Evolutionary conservation across 2,797 vertebrate species (phyloP).

Genomic region (Ctenopoma multispine): DNA sequence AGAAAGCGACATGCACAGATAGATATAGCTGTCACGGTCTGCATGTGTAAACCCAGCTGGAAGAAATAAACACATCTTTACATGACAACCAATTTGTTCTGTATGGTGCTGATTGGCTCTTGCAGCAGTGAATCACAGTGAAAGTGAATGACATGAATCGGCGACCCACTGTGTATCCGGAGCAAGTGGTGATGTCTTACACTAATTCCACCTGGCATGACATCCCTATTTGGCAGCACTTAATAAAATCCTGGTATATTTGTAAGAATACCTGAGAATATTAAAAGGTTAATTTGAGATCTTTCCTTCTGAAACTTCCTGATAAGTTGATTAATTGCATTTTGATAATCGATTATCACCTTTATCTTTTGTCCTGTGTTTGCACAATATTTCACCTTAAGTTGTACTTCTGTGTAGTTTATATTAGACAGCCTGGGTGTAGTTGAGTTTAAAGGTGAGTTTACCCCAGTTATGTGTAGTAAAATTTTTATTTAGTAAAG

Average conservation of each 20-base stretch:
- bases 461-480: no score
- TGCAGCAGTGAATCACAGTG: conserved; percentile 19
- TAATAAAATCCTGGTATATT: neutral
- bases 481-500: no score
- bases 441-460: no score
- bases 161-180: conserved; percentile 17
- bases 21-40: conserved; percentile 40
- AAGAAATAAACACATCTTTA: conserved; percentile 40
- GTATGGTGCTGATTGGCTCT: conserved; percentile 51
- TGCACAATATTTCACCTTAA: no score
- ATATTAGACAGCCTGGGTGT: no score
- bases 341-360: no score
- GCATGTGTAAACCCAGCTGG: conserved; percentile 23
- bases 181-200: conserved; percentile 4
- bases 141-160: conserved; percentile 46
- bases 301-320: neutral
- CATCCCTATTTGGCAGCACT: conserved; percentile 5
- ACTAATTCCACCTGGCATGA: conserved; percentile 34
- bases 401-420: no score
- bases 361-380: no score
- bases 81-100: conserved; percentile 42
- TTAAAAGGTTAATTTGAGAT: neutral
- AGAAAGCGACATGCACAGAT: conserved; percentile 14
- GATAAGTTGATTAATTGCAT: no score
- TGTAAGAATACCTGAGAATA: neutral